Conservation (phyloP, 2,113 vertebrate genomes). For the Brachyhypopomus gauderio region DNA sequence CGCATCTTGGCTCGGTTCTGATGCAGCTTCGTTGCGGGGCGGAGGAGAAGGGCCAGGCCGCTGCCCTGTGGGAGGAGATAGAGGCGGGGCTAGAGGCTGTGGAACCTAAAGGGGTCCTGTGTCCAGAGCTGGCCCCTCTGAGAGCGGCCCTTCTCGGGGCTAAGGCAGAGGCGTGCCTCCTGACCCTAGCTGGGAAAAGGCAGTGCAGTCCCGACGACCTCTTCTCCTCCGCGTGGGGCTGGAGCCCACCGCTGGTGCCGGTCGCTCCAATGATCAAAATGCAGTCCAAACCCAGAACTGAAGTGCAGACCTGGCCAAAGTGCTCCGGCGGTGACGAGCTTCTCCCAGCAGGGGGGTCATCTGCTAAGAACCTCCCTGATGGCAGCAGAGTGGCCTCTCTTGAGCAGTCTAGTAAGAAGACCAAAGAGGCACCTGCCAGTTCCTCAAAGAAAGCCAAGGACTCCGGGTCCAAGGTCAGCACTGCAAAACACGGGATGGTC, state of each 20-base stretch:
- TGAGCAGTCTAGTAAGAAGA: conserved; percentile 15
- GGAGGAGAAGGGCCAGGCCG: conserved; percentile 53
- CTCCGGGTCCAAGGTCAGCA: conserved; percentile 24
- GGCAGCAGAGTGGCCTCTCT: background rate
- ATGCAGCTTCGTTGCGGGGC: conserved; percentile 55
- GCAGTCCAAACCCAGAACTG: conserved; percentile 50
- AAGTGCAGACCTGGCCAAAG: conserved; percentile 13
- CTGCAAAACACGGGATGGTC: conserved; percentile 31
- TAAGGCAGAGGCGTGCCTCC: conserved; percentile 72
- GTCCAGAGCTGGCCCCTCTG: conserved; percentile 68
- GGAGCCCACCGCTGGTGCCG: conserved; percentile 60
- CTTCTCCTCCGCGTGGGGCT: conserved; percentile 77
- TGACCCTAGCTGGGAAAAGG: conserved; percentile 64
- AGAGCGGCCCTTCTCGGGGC: conserved; percentile 76
- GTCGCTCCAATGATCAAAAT: conserved; percentile 31
- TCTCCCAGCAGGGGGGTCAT: background rate
- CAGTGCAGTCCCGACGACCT: conserved; percentile 64
- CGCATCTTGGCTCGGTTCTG: conserved; percentile 74
- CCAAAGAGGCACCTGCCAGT: conserved; percentile 7
- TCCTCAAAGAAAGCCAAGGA: conserved; percentile 62
- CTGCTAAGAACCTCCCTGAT: conserved; percentile 12
- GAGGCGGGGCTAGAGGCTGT: conserved; percentile 78
- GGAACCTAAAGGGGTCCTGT: conserved; percentile 52
- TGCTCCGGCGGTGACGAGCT: conserved; percentile 11
- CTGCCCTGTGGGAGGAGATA: conserved; percentile 71